phyloP scores from a whole-genome alignment of 2,797 vertebrate genomes.

The Urocyon cinereoargenteus region DNA sequence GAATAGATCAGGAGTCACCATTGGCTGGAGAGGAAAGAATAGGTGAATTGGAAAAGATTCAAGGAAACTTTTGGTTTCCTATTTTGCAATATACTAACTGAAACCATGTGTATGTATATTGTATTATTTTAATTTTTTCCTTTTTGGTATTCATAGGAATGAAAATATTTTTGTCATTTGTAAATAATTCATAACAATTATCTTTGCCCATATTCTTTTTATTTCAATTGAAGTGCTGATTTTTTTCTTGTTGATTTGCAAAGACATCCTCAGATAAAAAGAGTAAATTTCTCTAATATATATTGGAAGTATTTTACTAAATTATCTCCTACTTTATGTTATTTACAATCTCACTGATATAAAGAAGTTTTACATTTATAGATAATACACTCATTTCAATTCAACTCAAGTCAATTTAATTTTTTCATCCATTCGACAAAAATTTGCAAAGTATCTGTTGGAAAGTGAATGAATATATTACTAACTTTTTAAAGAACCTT shows the following conservation, averaged over 20 bases:
- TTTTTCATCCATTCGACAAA: background rate
- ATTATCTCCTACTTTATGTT: background rate
- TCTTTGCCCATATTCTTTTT: background rate
- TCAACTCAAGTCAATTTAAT: background rate
- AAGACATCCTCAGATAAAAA: background rate
- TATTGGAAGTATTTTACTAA: background rate
- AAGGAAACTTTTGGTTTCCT: background rate
- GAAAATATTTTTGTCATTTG: background rate
- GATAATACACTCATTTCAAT: background rate
- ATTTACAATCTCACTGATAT: background rate
- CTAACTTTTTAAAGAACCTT: background rate
- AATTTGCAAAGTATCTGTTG: background rate
- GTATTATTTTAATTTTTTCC: background rate
- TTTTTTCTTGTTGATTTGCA: background rate
- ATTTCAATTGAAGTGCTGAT: background rate
- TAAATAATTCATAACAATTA: background rate
- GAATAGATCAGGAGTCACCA: background rate
- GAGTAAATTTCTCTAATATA: background rate
- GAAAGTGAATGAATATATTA: background rate
- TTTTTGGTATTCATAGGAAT: background rate
- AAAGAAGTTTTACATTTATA: background rate
- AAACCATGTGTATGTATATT: background rate
- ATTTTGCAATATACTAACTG: background rate
- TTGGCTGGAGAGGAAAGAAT: background rate
- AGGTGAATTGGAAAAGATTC: background rate